Percentiles rank a stretch among this genome's conserved stretches.
Evolutionary conservation across 2,888 invertebrate genomes (phyloP).

Genomic region (Proisotoma minuta): DNA sequence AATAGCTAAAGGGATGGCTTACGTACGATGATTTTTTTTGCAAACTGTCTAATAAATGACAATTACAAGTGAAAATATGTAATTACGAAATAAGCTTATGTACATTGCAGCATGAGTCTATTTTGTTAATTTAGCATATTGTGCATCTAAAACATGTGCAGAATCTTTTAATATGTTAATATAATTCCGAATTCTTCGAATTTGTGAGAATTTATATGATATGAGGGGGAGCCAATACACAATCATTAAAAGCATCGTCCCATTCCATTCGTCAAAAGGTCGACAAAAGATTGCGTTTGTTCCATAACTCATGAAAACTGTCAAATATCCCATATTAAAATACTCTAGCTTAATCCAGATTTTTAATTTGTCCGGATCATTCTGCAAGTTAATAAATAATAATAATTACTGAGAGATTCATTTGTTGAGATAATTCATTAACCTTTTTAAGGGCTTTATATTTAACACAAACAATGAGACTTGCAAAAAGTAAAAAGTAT

Average conservation of each 20-base stretch:
- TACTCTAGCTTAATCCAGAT: conserved; percentile 28
- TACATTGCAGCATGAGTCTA: too few relatives aligned
- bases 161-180: too few relatives aligned
- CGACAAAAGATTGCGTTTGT: conserved; percentile 22
- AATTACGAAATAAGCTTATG: too few relatives aligned
- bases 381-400: conserved; percentile 13
- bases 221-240: conserved; percentile 36
- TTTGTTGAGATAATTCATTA: conserved; percentile 4
- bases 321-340: conserved; percentile 22
- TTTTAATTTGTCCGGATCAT: conserved; percentile 22
- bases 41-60: too few relatives aligned
- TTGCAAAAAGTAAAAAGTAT: conserved; percentile 7
- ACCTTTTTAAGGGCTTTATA: conserved; percentile 7
- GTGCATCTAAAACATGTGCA: too few relatives aligned
- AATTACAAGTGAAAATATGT: too few relatives aligned
- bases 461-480: conserved; percentile 10
- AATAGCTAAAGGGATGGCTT: too few relatives aligned
- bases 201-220: conserved; percentile 31
- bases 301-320: conserved; percentile 23
- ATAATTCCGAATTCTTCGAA: conserved; percentile 24
- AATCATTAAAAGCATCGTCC: conserved; percentile 27
- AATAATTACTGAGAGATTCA: too few relatives aligned
- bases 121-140: too few relatives aligned
- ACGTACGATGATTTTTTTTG: too few relatives aligned
- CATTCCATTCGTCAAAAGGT: conserved; percentile 28